Percentiles rank a stretch among this genome's conserved stretches.
Conservation (phyloP, 1,140 invertebrate genomes). For the Lepidurus apus region DNA sequence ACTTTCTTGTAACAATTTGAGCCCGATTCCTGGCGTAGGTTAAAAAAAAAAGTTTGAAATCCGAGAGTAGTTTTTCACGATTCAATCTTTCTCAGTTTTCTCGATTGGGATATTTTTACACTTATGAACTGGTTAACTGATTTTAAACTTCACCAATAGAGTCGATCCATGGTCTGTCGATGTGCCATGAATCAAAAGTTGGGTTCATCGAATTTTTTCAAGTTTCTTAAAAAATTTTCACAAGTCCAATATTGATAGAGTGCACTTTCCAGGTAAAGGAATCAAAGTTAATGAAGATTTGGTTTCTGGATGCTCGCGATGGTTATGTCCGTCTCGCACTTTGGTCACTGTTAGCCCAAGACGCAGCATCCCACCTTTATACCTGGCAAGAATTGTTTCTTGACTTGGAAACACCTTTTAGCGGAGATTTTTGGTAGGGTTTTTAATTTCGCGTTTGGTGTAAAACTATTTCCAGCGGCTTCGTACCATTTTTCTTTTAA, state of each 20-base stretch:
- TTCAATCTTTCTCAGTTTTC: too few relatives aligned
- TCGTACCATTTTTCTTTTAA: background rate
- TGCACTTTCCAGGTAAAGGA: background rate
- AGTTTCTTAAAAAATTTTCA: too few relatives aligned
- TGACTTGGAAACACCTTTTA: background rate
- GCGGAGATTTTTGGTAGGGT: background rate
- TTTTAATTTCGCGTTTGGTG: background rate
- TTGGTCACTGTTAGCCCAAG: conserved; percentile 21
- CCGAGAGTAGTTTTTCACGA: too few relatives aligned
- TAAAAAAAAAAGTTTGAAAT: too few relatives aligned
- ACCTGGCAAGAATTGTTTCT: conserved; percentile 19
- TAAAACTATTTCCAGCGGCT: background rate
- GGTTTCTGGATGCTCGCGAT: background rate
- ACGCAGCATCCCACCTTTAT: conserved; percentile 21
- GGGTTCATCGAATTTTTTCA: too few relatives aligned
- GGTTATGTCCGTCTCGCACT: background rate
- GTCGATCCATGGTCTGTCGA: too few relatives aligned
- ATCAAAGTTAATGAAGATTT: background rate
- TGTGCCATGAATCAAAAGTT: too few relatives aligned
- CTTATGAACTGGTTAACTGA: too few relatives aligned
- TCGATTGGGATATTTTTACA: too few relatives aligned
- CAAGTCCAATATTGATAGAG: background rate
- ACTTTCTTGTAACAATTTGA: too few relatives aligned
- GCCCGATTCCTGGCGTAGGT: too few relatives aligned
- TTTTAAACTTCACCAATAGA: too few relatives aligned